phyloP scores from a whole-genome alignment of 1,140 invertebrate species.

The Ctenoplectra terminalis region DNA sequence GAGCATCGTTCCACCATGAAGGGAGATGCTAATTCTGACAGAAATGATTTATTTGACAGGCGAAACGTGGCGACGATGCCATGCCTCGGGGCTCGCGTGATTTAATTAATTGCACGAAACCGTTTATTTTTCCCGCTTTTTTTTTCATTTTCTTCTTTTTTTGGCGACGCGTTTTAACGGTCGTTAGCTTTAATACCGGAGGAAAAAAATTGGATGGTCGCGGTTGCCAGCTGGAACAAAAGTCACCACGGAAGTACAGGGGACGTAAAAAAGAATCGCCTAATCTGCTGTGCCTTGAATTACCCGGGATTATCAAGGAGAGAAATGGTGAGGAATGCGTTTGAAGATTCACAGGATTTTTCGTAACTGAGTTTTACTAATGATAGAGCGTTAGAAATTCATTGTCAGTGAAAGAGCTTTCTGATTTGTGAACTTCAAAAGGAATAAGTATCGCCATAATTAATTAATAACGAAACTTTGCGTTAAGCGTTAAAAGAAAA shows the following conservation, averaged over 20 bases:
- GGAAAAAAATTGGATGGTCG: background rate
- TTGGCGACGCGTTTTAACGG: background rate
- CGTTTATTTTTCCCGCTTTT: background rate
- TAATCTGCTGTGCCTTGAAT: background rate
- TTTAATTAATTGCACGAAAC: slow-evolving; percentile 13
- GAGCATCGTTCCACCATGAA: background rate
- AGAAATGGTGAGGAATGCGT: background rate
- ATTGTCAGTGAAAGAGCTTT: background rate
- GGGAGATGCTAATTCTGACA: too few species aligned
- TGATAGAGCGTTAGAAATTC: background rate
- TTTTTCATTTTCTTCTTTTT: background rate
- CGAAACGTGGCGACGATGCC: background rate
- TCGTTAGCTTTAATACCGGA: background rate
- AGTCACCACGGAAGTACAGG: background rate
- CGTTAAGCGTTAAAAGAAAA: too few species aligned
- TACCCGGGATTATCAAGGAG: background rate
- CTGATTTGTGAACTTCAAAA: too few species aligned
- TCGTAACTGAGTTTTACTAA: background rate
- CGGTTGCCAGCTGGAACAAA: slow-evolving; percentile 17
- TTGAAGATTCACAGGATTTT: background rate
- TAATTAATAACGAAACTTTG: too few species aligned
- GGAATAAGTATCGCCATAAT: background rate
- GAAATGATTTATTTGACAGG: slow-evolving; percentile 17
- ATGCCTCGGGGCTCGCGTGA: background rate
- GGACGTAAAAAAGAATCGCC: background rate